These are phyloP conservation scores for Panopea generosa DNA, from an alignment of 2,888 invertebrate species.

Conservation along the genomic window DNA sequence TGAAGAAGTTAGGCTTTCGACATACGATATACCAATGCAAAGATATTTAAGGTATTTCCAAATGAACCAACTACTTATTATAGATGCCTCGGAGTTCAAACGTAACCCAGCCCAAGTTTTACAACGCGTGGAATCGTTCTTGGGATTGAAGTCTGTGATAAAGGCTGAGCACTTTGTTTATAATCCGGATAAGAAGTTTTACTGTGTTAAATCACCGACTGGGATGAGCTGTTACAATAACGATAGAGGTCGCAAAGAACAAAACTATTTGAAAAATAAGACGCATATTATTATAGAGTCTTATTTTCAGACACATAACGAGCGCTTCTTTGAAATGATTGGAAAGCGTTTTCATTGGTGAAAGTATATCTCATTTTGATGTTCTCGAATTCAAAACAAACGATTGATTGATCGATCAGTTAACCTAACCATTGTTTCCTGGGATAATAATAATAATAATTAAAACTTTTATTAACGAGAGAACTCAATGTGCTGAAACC, in stretches of 20 bases:
- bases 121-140: slow-evolving; percentile 69
- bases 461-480: no score
- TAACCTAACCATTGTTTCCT: no score
- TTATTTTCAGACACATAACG: slow-evolving; percentile 23
- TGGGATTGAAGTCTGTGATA: slow-evolving; percentile 67
- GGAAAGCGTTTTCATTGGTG: slow-evolving; percentile 28
- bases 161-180: slow-evolving; percentile 94
- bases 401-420: no score
- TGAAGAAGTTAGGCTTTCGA: slow-evolving; percentile 10
- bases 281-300: background rate
- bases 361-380: no score
- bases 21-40: slow-evolving; percentile 13
- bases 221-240: slow-evolving; percentile 6
- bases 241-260: background rate
- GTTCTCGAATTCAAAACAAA: no score
- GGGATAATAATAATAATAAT: no score
- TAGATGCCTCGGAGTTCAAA: slow-evolving; percentile 25
- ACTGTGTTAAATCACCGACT: slow-evolving; percentile 10
- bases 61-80: slow-evolving; percentile 21
- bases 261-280: background rate
- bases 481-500: no score
- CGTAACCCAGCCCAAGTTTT: slow-evolving; percentile 6
- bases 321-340: slow-evolving; percentile 21
- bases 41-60: slow-evolving; percentile 21
- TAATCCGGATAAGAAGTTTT: slow-evolving; percentile 83